These are phyloP conservation scores for Conchocele bisecta DNA, from an alignment of 2,888 invertebrate species.

Conservation along the genomic window DNA sequence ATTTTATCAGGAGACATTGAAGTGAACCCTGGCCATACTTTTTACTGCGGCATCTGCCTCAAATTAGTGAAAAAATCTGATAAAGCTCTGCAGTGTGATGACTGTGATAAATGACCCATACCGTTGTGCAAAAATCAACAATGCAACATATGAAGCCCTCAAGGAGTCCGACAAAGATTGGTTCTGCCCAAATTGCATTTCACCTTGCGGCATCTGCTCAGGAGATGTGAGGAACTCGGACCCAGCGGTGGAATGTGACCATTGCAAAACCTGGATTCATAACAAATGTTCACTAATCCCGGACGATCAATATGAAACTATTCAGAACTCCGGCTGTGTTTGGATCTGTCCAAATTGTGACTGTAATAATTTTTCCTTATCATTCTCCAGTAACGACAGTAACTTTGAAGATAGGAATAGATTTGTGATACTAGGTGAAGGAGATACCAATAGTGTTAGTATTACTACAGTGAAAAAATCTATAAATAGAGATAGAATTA, in stretches of 20 bases:
- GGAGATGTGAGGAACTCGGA: background rate
- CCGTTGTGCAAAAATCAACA: background rate
- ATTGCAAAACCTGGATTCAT: background rate
- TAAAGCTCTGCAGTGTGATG: background rate
- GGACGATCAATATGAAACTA: background rate
- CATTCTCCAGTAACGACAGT: conserved; percentile 5
- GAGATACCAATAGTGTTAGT: too few species aligned
- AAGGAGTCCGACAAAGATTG: background rate
- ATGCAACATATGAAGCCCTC: background rate
- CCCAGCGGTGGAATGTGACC: conserved; percentile 9
- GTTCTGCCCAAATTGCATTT: conserved; percentile 7
- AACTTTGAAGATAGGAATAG: conserved; percentile 3
- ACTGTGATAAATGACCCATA: conserved; percentile 4
- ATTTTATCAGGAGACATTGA: conserved; percentile 6
- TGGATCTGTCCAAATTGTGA: background rate
- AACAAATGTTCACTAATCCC: background rate
- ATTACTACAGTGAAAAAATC: too few species aligned
- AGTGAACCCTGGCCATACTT: background rate
- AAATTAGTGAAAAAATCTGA: conserved; percentile 1
- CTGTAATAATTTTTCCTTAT: background rate
- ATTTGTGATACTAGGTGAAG: conserved; percentile 2
- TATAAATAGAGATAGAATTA: too few species aligned
- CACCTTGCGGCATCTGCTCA: conserved; percentile 6
- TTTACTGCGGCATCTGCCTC: background rate
- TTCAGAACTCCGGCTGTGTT: too few species aligned